These are phyloP conservation scores for Bombus sibiricus DNA, from an alignment of 1,140 invertebrate species.

Conservation along the genomic window DNA sequence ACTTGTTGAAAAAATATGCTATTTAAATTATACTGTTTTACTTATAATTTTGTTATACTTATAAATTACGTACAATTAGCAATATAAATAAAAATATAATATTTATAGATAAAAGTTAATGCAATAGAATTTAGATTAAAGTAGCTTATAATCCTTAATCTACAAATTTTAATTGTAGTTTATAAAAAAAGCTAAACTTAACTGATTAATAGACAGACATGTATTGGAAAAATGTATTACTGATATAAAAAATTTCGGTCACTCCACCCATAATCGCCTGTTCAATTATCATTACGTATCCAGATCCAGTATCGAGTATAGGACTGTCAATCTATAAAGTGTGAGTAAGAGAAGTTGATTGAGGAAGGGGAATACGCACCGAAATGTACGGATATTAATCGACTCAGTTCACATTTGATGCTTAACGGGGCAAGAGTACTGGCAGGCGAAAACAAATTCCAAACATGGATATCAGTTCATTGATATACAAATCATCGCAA, in stretches of 20 bases:
- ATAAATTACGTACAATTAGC: neutral
- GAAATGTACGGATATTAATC: conserved; percentile 54
- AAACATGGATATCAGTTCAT: conserved; percentile 58
- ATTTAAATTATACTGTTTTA: neutral
- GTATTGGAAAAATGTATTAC: neutral
- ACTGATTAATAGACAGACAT: too few species aligned
- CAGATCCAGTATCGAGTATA: neutral
- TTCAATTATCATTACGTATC: conserved; percentile 16
- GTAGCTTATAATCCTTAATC: too few species aligned
- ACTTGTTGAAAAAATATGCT: neutral
- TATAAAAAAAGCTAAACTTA: too few species aligned
- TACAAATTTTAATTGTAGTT: too few species aligned
- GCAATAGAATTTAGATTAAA: neutral
- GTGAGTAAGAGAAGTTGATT: conserved; percentile 38
- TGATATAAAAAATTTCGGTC: neutral
- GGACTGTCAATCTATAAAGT: conserved; percentile 9
- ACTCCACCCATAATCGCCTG: neutral
- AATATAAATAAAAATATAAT: neutral
- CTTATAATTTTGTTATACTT: neutral
- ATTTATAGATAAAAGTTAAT: neutral
- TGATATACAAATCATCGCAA: conserved; percentile 26
- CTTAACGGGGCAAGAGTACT: conserved; percentile 9
- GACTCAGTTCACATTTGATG: conserved; percentile 45
- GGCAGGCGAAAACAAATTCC: neutral
- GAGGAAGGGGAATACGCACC: conserved; percentile 53